Base-by-base conservation (phyloP, 2,797 vertebrate genomes). In the Lacerta agilis region DNA sequence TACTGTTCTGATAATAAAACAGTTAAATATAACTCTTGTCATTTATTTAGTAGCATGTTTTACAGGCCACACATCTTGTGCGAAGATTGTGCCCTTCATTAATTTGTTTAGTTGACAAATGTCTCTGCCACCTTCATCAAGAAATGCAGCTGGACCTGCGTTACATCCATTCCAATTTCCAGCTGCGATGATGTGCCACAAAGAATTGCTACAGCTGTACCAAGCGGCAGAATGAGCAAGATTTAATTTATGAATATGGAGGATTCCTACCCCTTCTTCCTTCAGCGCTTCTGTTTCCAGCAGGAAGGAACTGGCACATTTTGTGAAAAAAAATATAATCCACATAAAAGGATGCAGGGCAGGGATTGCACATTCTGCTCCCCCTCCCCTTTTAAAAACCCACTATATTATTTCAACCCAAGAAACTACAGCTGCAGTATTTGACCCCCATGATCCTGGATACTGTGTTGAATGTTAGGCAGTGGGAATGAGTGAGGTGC, bases 71-170 rank as follows among this genome's bases (percentile, higher is more conserved):
- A 25, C 8, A 8, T n/a, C 45, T 4, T n/a, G 38, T 36, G n/a
- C 71, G 2, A 23, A 29, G 41, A 33, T 89, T 72, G 89, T 18
- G 2, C 15, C 82, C 69, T 49, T 18, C 80, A 92, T 87, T 85
- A 4, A 2, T 86, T 94, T 92, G 75, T 78, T 89, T 79, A 86
- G 17, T 66, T 90, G 88, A 92, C 58, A n/a, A 89, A 89, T 67
- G 79, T 89, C 90, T 73, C 76, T 36, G 89, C 9, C 49, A 7
- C 10, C 45, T 95, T 90, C 83, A 85, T 90, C 2, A 90, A 29
- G 67, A 43, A 88, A 33, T 2, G 0, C 66, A 87, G 87, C 69
- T 72, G 55, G 58, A 79, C 85, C 45, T 64, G 55, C 1, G 80
- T 89, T 89, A 89, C 25, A 91, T 83, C 71, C 2, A 0, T 83